Evolutionary conservation across 2,888 invertebrate species (phyloP), one percentile per base, ranked within the genome.

Genomic region (Sipha maydis): DNA sequence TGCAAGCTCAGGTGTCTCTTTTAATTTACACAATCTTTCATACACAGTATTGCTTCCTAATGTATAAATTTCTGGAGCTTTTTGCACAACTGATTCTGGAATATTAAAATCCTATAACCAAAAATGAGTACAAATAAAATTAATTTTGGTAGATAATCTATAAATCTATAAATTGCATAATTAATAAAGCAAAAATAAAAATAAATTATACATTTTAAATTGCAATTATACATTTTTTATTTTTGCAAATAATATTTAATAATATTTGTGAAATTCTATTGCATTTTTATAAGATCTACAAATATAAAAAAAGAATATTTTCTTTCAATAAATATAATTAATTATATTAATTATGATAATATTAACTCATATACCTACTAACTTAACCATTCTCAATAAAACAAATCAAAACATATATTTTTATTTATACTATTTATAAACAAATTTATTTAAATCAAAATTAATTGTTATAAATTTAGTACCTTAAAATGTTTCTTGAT

Each of bases 401-500:
- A 48, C 14, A 41, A 41, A 41, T 11, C 14, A 1, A 48, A 48
- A 48, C 14, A 48, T 48, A 0, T 3, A 48, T 48, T 1, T 48
- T 48, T 14, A 11, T 14, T 48, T 41, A 9, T 8, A 48, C 11
- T 48, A 48, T 14, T 19, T 25, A 61, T 61, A 0, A 21, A 61
- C 25, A 61, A 61, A 21, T 61, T 21, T 25, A 25, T 61, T 25
- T 21, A 71, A 71, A 28, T 69, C n/a, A n/a, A 69, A 28, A 71
- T 71, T 31, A 8, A 28, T 8, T 28, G 17, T 31, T 71, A 14
- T 67, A 8, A 3, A 41, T 21, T 61, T 7, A 67, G 3, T 85
- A 88, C 88, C 88, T 67, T 25, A 48, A 88, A 82, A 82, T 88
- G 82, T 67, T 88, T 82, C 34, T 28, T 38, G 5, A 88, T 88